Evolutionary conservation across 2,888 invertebrate genomes (phyloP), one percentile per base, ranked within the genome.

Genomic region (Chironomus riparius): DNA sequence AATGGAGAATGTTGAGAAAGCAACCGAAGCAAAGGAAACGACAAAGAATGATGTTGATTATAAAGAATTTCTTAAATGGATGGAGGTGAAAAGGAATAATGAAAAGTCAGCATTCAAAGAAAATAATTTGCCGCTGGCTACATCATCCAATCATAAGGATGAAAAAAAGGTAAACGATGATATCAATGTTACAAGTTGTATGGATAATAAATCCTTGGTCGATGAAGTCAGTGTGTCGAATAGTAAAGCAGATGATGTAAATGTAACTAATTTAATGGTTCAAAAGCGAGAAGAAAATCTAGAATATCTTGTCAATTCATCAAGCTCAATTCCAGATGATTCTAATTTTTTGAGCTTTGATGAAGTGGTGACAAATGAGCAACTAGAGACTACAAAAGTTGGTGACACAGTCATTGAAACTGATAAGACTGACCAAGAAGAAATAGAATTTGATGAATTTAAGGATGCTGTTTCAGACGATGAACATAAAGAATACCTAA

Each of bases 391-490:
- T 10, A 38, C 38, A 10, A 38, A 10, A 10, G 10, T 38, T 2
- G 38, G 10, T 38, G 38, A 38, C 10, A 38, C 7, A 38, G 38
- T 38, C 38, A 38, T 38, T 21, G 28, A 24, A 6, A 22, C 24
- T n/a, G 47, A 70, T 13, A 47, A 70, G 47, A 70, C 47, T 56
- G 22, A 70, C 22, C n/a, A 50, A 15, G 48, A 48, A 12, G 70
- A 15, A 15, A 24, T 18, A 22, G 74, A 68, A 18, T 48, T 50
- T 24, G 76, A 68, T 24, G 69, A 69, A 21, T 76, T 76, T 69
- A 50, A 76, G 50, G 76, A 76, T 61, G 69, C 68, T 7, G 47
- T 73, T 12, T 73, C 73, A 5, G 73, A 65, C 18, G 76, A 69
- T 5, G 38, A 69, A 21, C 56, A 76, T 62, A 38, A 38, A 1